These are phyloP conservation scores for Zeuzera pyrina DNA, from an alignment of 2,888 invertebrate genomes.

Conservation along the genomic window DNA sequence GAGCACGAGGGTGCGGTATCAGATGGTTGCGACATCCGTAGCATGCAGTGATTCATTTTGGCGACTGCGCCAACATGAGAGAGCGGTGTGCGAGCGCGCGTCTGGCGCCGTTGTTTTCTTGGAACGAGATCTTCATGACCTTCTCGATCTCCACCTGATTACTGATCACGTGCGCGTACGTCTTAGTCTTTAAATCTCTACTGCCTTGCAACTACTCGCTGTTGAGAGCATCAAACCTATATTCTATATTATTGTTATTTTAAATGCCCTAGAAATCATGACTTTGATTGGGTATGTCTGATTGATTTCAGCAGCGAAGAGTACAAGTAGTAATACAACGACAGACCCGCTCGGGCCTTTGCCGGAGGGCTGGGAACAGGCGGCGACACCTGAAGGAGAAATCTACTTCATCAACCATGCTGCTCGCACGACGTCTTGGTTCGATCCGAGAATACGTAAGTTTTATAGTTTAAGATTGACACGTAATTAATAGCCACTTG, in stretches of 20 bases:
- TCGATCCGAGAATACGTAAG: constrained; percentile 98
- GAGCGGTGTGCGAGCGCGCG: constrained; percentile 25
- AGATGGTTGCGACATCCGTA: constrained; percentile 19
- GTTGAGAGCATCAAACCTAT: constrained; percentile 55
- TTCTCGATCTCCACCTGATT: constrained; percentile 48
- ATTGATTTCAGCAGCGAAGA: constrained; percentile 71
- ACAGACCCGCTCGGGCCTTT: constrained; percentile 80
- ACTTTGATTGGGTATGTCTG: constrained; percentile 26
- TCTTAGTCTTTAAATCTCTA: constrained; percentile 30
- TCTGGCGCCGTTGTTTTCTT: constrained; percentile 53
- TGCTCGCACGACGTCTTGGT: constrained; percentile 96
- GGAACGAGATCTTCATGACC: constrained; percentile 50
- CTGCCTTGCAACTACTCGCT: constrained; percentile 64
- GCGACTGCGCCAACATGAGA: constrained; percentile 29
- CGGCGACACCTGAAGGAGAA: constrained; percentile 88
- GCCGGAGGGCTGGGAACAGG: constrained; percentile 92
- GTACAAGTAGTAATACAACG: constrained; percentile 63
- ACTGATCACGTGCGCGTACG: constrained; percentile 45
- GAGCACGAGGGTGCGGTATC: constrained; percentile 23
- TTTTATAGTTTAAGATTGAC: constrained; percentile 32
- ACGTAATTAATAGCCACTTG: neutral
- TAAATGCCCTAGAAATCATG: neutral
- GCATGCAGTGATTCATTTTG: constrained; percentile 34
- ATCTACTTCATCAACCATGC: constrained; percentile 94
- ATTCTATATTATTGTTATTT: constrained; percentile 13